These are phyloP conservation scores for Calyptomena viridis DNA, from an alignment of 2,113 vertebrate species.

Conservation along the genomic window DNA sequence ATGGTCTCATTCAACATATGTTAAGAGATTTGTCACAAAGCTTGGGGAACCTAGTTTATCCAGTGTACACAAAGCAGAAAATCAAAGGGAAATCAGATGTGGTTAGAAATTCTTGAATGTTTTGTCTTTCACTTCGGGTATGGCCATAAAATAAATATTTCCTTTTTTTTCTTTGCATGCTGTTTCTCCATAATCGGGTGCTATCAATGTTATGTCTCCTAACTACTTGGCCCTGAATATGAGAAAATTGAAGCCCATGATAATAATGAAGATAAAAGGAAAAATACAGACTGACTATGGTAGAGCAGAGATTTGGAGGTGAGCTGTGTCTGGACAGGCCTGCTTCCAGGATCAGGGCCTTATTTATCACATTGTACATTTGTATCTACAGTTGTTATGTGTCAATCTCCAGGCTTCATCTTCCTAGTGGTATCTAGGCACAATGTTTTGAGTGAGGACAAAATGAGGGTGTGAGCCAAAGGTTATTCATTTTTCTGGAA, in stretches of 20 bases:
- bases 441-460: background rate
- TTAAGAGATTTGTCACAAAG: background rate
- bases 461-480: background rate
- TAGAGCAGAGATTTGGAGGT: background rate
- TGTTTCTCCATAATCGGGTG: background rate
- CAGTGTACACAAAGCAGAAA: background rate
- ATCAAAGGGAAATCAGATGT: background rate
- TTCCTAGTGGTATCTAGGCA: background rate
- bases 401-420: conserved; percentile 15
- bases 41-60: background rate
- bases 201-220: conserved; percentile 23
- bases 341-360: background rate
- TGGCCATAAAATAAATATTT: background rate
- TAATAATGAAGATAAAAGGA: background rate
- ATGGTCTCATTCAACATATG: background rate
- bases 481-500: background rate
- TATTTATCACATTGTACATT: background rate
- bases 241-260: background rate
- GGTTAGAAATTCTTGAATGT: background rate
- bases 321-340: background rate
- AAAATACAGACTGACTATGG: background rate
- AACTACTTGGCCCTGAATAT: background rate
- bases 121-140: conserved; percentile 8
- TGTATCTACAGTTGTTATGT: background rate
- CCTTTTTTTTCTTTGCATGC: background rate